These are phyloP conservation scores for Capromys pilorides DNA, from an alignment of 2,797 vertebrate genomes.

Conservation along the genomic window DNA sequence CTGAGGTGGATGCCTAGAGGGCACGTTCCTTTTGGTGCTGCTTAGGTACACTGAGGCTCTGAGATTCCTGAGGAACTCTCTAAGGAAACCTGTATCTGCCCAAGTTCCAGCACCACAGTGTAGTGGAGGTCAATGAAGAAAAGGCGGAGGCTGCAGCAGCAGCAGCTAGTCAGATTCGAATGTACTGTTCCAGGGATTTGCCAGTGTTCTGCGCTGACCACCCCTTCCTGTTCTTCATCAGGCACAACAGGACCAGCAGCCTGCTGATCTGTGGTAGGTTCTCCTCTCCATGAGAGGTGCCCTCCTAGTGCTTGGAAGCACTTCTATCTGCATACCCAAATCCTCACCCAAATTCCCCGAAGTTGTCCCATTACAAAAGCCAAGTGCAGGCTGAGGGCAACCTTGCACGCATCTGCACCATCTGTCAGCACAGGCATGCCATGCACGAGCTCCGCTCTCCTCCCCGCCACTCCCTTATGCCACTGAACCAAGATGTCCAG, in stretches of 20 bases:
- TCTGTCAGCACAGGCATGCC: accelerated
- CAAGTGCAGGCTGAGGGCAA: background rate
- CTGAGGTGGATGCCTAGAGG: background rate
- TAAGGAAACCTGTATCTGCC: constrained; percentile 87
- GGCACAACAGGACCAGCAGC: constrained; percentile 74
- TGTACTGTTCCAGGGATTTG: accelerated
- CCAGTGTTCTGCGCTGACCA: constrained; percentile 78
- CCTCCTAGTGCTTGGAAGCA: accelerated
- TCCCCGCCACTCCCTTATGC: too few species aligned
- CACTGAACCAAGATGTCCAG: accelerated
- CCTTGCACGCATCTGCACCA: accelerated
- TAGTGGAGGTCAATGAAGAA: constrained; percentile 93
- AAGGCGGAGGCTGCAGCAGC: constrained; percentile 90
- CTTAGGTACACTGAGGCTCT: background rate
- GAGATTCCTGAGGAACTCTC: too few species aligned
- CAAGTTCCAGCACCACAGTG: constrained; percentile 89
- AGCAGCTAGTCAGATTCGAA: constrained; percentile 72
- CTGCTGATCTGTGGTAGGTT: constrained; percentile 83
- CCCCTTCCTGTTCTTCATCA: constrained; percentile 85
- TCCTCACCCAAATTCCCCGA: background rate
- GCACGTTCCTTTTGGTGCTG: background rate
- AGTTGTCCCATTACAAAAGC: background rate
- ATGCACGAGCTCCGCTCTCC: background rate
- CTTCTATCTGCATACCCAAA: background rate
- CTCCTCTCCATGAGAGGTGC: constrained; percentile 71